A percentile compares a stretch with the other conserved stretches of the same genome.
Conservation (phyloP, 1,140 invertebrate genomes). For the Leptinotarsa undecemlineata region DNA sequence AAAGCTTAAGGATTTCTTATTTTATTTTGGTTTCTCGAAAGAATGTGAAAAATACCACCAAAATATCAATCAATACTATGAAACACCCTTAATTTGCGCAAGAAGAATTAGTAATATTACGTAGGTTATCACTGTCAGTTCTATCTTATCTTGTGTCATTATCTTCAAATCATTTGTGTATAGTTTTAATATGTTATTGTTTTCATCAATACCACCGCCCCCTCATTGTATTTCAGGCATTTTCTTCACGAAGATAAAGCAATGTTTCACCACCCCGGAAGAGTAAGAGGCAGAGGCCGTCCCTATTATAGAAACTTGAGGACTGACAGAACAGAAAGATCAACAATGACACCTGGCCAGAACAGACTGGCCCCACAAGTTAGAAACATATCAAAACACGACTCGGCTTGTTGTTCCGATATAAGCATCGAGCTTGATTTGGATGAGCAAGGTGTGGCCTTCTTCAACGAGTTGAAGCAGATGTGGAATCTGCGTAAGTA, state of each 20-base stretch:
- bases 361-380: background rate
- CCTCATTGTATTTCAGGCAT: background rate
- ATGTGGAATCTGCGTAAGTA: slow-evolving; percentile 44
- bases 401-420: slow-evolving; percentile 43
- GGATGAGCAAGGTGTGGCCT: slow-evolving; percentile 30
- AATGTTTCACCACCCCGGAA: slow-evolving; percentile 16
- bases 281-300: slow-evolving; percentile 25
- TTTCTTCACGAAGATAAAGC: slow-evolving; percentile 6
- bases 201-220: no score
- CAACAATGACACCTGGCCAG: background rate
- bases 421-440: slow-evolving; percentile 41
- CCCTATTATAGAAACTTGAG: slow-evolving; percentile 9
- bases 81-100: no score
- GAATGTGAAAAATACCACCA: no score
- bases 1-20: no score
- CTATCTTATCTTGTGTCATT: no score
- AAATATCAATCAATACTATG: no score
- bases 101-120: no score
- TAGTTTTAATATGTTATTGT: no score
- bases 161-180: no score
- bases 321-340: background rate
- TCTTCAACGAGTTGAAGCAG: slow-evolving; percentile 41
- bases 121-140: no score
- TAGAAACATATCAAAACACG: slow-evolving; percentile 43
- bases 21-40: no score